phyloP scores from a whole-genome alignment of 2,888 invertebrate species.

The Eilema sororculum region DNA sequence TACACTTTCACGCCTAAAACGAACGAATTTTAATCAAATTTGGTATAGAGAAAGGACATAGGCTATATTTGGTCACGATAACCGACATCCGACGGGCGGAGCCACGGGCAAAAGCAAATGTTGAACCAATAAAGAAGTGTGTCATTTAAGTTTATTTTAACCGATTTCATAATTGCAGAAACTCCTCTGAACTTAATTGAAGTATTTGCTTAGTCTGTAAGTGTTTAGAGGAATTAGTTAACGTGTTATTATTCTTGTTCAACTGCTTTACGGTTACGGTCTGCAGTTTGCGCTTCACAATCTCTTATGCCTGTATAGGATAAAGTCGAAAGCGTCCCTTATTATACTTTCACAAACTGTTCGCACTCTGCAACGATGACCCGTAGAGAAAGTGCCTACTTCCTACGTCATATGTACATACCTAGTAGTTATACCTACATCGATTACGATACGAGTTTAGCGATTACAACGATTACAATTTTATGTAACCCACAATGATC shows the following conservation, averaged over 20 bases:
- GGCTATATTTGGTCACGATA: no score
- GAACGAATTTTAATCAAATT: no score
- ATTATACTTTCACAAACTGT: constrained; percentile 47
- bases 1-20: no score
- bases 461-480: not conserved
- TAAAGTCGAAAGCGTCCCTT: constrained; percentile 40
- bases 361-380: constrained; percentile 36
- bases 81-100: no score
- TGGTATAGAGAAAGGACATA: no score
- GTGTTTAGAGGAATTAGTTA: not conserved
- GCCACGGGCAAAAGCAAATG: no score
- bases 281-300: constrained; percentile 38
- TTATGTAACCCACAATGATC: not conserved
- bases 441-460: not conserved
- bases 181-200: no score
- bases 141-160: not conserved
- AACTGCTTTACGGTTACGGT: constrained; percentile 31
- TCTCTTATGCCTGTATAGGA: constrained; percentile 14
- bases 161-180: no score
- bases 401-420: not conserved
- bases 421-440: not conserved
- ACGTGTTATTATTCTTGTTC: constrained; percentile 31
- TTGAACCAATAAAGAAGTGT: not conserved
- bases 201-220: no score
- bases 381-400: constrained; percentile 40